Evolutionary conservation across 2,113 vertebrate species (phyloP).

Genomic region (Daboia siamensis): DNA sequence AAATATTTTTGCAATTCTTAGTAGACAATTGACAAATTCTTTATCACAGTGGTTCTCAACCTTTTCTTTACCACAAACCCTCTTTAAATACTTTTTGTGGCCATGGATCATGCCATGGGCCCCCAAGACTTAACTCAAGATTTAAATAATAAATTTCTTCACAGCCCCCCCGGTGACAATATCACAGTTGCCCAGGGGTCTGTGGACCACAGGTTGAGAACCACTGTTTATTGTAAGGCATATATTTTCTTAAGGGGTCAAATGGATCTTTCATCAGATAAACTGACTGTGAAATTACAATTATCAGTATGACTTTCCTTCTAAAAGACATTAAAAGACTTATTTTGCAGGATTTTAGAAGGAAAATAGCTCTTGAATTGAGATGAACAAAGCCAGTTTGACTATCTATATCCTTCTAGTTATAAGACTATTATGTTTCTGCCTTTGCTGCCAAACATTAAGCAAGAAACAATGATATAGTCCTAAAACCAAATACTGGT

Average conservation of each 20-base stretch:
- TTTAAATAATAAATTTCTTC: not conserved
- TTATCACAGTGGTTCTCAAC: not conserved
- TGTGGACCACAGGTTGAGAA: not conserved
- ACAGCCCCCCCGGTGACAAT: not conserved
- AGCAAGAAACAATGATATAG: not conserved
- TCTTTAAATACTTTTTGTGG: not conserved
- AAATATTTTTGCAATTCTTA: not conserved
- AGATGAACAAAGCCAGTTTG: not conserved
- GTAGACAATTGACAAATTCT: no score
- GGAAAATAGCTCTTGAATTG: not conserved
- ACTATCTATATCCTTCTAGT: not conserved
- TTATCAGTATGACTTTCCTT: not conserved
- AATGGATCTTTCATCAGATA: no score
- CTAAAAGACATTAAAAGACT: not conserved
- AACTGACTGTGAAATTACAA: not conserved
- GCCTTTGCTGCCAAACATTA: not conserved
- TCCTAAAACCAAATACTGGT: not conserved
- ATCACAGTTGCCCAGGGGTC: no score
- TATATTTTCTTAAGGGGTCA: not conserved
- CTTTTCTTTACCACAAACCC: not conserved
- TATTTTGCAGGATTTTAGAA: not conserved
- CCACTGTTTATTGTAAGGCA: not conserved
- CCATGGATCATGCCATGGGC: not conserved
- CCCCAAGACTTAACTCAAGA: not conserved
- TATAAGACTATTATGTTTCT: not conserved